Percentiles rank a stretch among this genome's conserved stretches.
These are phyloP conservation scores for Cydia splendana DNA, from an alignment of 1,140 invertebrate genomes.

Conservation along the genomic window DNA sequence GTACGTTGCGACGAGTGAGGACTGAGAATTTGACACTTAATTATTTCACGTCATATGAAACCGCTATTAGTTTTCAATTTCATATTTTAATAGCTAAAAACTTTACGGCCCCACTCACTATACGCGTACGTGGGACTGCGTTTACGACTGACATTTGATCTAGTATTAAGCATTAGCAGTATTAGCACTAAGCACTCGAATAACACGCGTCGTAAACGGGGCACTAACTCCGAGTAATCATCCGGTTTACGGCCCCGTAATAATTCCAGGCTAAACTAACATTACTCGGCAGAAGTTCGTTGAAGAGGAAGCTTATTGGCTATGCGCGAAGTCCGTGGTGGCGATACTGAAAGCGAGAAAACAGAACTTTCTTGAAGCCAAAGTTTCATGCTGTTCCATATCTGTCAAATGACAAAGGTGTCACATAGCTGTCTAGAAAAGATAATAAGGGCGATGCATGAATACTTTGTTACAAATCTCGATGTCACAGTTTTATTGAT, in stretches of 20 bases:
- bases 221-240: conserved; percentile 24
- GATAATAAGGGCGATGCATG: no score
- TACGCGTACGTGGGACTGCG: background rate
- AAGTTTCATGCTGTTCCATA: no score
- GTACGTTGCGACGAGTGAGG: no score
- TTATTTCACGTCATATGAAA: background rate
- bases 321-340: no score
- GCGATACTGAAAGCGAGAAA: no score
- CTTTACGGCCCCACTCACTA: background rate
- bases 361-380: no score
- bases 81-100: background rate
- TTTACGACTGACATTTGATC: conserved; percentile 1
- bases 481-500: no score
- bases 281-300: background rate
- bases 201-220: background rate
- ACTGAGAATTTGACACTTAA: no score
- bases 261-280: conserved; percentile 4
- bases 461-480: no score
- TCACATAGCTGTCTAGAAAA: no score
- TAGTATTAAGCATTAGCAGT: conserved; percentile 11
- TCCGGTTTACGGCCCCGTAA: conserved; percentile 5
- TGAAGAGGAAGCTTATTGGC: background rate
- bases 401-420: no score
- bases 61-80: background rate
- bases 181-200: conserved; percentile 13